Conservation (phyloP, 2,113 vertebrate species). For the Candoia aspera region DNA sequence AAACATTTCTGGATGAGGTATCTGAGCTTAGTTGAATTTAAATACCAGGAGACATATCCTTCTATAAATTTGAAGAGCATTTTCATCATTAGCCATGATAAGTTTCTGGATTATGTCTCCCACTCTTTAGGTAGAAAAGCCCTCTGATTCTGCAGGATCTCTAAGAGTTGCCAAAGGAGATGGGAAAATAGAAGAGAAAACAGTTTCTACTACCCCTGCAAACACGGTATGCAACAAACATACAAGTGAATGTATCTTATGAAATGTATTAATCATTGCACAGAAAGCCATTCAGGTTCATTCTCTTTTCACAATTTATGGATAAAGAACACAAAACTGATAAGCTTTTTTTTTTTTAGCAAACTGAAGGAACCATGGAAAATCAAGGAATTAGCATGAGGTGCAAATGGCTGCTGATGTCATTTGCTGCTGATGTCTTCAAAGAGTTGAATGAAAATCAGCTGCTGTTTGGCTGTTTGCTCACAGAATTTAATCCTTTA, state of each 20-base stretch:
- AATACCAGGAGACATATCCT: background rate
- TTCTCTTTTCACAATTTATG: background rate
- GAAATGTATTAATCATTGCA: background rate
- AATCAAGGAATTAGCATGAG: background rate
- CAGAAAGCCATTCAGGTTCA: background rate
- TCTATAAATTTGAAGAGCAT: background rate
- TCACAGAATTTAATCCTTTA: too few relatives aligned
- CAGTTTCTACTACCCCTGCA: conserved; percentile 73
- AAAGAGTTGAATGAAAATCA: background rate
- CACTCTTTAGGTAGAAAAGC: conserved; percentile 82
- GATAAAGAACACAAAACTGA: background rate
- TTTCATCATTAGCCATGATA: conserved; percentile 17
- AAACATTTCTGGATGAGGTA: too few relatives aligned
- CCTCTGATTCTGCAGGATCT: conserved; percentile 81
- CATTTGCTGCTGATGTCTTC: background rate
- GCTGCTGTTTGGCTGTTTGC: background rate
- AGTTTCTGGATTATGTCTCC: conserved; percentile 27
- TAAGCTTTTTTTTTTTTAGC: background rate
- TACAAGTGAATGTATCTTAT: background rate
- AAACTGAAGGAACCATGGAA: background rate
- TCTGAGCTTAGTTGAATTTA: background rate
- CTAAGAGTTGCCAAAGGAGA: conserved; percentile 89
- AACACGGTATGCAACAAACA: conserved; percentile 80
- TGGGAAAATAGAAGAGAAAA: conserved; percentile 87
- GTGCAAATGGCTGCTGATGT: background rate